Conservation (phyloP, 2,888 invertebrate species). For the Apotomis capreana region DNA sequence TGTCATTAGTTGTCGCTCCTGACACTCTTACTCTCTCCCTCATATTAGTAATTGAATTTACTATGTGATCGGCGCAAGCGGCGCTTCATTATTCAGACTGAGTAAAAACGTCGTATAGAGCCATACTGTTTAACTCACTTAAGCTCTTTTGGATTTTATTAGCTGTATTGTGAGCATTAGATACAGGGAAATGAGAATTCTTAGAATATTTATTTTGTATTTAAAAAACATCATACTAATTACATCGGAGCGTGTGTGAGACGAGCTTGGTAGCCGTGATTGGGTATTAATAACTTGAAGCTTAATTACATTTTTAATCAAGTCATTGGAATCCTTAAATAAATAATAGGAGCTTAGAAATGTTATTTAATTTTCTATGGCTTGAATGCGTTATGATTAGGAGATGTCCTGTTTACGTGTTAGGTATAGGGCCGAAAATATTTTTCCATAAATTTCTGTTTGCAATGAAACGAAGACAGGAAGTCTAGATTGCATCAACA, state of each 20-base stretch:
- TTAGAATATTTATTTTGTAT: slow-evolving; percentile 67
- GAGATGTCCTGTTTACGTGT: too few relatives aligned
- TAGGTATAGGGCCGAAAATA: too few relatives aligned
- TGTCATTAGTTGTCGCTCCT: slow-evolving; percentile 76
- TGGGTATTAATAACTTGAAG: slow-evolving; percentile 33
- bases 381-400: neutral
- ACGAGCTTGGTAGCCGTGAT: slow-evolving; percentile 37
- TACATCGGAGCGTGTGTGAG: slow-evolving; percentile 58
- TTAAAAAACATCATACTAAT: slow-evolving; percentile 62
- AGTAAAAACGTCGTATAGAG: neutral
- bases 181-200: slow-evolving; percentile 60
- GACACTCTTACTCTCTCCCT: slow-evolving; percentile 56
- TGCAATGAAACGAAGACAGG: too few relatives aligned
- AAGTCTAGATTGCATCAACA: too few relatives aligned
- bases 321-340: slow-evolving; percentile 37
- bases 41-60: slow-evolving; percentile 67
- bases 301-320: slow-evolving; percentile 38
- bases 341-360: neutral
- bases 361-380: slow-evolving; percentile 7
- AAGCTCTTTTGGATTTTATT: slow-evolving; percentile 2
- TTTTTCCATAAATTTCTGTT: too few relatives aligned
- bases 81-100: slow-evolving; percentile 50
- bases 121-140: neutral
- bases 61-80: slow-evolving; percentile 59
- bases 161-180: slow-evolving; percentile 31